Evolutionary conservation across 2,797 vertebrate genomes (phyloP).

Genomic region (Bradypodion pumilum): DNA sequence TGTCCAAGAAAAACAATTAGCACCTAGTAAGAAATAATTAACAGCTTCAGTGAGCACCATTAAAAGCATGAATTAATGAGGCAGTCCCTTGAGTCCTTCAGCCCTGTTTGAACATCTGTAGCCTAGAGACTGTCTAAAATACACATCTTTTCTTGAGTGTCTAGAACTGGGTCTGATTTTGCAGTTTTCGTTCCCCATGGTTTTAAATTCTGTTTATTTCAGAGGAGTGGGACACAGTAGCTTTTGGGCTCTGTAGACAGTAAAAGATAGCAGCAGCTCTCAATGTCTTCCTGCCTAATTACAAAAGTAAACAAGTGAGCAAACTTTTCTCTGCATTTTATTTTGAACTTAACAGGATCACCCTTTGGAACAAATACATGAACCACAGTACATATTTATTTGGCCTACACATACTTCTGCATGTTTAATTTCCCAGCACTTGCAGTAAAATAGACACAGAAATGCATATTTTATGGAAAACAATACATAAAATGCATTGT

Average conservation of each 20-base stretch:
- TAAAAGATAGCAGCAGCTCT: background rate
- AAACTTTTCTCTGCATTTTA: background rate
- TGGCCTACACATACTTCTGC: background rate
- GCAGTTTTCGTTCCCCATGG: constrained; percentile 13
- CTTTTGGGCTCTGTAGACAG: background rate
- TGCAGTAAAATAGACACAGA: background rate
- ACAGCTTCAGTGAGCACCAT: constrained; percentile 61
- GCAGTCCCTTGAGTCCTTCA: constrained; percentile 49
- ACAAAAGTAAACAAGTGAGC: background rate
- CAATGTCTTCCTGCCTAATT: background rate
- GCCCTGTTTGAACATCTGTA: constrained; percentile 51
- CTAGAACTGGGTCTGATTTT: constrained; percentile 34
- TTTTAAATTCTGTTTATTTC: constrained; percentile 46
- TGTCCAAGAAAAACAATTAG: constrained; percentile 65
- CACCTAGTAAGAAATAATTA: constrained; percentile 71
- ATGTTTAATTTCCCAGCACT: no score
- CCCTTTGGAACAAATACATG: background rate
- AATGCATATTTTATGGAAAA: background rate
- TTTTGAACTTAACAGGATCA: background rate
- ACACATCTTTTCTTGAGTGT: constrained; percentile 18
- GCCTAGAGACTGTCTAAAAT: constrained; percentile 22
- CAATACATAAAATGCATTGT: background rate
- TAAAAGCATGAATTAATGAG: constrained; percentile 68
- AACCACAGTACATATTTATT: background rate
- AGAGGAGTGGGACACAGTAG: constrained; percentile 40